Evolutionary conservation across 2,888 invertebrate species (phyloP).

Genomic region (Sesia bembeciformis): DNA sequence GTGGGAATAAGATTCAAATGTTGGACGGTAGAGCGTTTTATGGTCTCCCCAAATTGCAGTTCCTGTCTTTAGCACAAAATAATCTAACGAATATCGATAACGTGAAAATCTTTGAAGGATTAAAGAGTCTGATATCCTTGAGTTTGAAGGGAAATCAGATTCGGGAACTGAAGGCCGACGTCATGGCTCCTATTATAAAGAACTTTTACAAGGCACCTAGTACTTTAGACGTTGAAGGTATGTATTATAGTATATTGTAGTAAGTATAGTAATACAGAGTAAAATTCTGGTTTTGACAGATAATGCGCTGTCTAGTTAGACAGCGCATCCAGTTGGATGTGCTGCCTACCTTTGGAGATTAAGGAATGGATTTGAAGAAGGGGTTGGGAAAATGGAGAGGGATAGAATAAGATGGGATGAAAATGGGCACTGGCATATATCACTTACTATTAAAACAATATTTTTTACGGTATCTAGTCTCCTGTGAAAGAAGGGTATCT

Average conservation of each 20-base stretch:
- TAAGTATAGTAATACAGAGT: no score
- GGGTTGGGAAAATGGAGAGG: no score
- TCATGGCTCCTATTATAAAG: conserved; percentile 42
- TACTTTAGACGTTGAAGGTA: conserved; percentile 56
- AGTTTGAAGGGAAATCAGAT: conserved; percentile 51
- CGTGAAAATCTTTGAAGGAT: conserved; percentile 37
- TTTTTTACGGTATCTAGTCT: no score
- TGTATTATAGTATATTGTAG: not conserved
- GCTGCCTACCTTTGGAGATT: no score
- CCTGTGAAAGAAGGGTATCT: no score
- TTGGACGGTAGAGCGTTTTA: conserved; percentile 57
- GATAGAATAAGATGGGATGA: no score
- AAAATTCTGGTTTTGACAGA: no score
- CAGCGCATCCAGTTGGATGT: no score
- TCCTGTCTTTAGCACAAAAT: conserved; percentile 47
- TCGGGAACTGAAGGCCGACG: conserved; percentile 33
- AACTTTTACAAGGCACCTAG: conserved; percentile 41
- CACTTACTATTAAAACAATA: no score
- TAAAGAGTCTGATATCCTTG: conserved; percentile 33
- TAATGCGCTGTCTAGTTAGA: no score
- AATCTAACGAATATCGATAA: conserved; percentile 41
- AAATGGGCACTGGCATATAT: no score
- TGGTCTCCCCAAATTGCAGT: conserved; percentile 38
- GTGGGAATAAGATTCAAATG: conserved; percentile 61
- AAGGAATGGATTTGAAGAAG: no score